These are phyloP conservation scores for Subacronicta megacephala DNA, from an alignment of 2,888 invertebrate genomes.

Conservation along the genomic window DNA sequence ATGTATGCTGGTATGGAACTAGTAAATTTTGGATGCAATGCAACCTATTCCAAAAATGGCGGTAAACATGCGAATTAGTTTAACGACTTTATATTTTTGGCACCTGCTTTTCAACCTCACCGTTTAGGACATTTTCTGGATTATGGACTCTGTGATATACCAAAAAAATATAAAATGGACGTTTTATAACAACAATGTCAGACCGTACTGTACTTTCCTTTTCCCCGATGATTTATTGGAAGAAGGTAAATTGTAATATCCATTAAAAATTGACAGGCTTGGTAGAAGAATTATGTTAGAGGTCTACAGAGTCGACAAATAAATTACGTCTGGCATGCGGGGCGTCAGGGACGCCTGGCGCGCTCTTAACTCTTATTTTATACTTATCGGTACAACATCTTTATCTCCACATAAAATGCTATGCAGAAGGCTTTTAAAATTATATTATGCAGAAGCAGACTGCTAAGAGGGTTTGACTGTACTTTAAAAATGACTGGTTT, in stretches of 20 bases:
- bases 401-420: conserved; percentile 79
- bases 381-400: conserved; percentile 82
- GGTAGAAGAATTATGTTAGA: conserved; percentile 63
- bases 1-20: no score
- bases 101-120: conserved; percentile 16
- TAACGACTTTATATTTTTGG: conserved; percentile 14
- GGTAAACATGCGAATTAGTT: neutral
- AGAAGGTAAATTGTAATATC: conserved; percentile 54
- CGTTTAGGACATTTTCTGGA: conserved; percentile 27
- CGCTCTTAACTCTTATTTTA: conserved; percentile 74
- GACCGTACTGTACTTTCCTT: conserved; percentile 20
- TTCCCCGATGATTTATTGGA: conserved; percentile 46
- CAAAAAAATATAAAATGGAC: conserved; percentile 22
- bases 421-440: conserved; percentile 78
- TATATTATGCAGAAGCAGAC: conserved; percentile 66
- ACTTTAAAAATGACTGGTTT: conserved; percentile 53
- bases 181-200: conserved; percentile 16
- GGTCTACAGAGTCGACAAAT: conserved; percentile 64
- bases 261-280: conserved; percentile 65
- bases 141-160: conserved; percentile 22
- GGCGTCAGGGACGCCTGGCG: conserved; percentile 58
- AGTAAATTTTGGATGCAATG: neutral
- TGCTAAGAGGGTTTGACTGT: conserved; percentile 62
- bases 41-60: neutral
- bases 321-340: conserved; percentile 66